These are phyloP conservation scores for Rhinolophus sinicus DNA, from an alignment of 2,113 vertebrate species.

Conservation along the genomic window DNA sequence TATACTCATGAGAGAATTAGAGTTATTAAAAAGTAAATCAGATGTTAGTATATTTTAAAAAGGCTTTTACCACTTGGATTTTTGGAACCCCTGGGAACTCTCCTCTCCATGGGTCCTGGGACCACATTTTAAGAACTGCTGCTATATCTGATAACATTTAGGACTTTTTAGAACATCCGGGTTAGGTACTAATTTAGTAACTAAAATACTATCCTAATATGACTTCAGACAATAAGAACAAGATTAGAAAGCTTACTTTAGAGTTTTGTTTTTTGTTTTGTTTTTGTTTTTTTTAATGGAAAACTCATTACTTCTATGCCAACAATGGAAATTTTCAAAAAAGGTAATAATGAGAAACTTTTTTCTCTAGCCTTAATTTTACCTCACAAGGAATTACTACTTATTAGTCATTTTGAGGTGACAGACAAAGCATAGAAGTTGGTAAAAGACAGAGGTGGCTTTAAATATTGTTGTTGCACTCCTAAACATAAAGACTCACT, in stretches of 20 bases:
- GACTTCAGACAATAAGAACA: not conserved
- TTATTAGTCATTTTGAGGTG: not conserved
- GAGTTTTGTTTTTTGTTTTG: not conserved
- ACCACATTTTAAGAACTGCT: not conserved
- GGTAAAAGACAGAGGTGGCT: not conserved
- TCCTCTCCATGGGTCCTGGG: not conserved
- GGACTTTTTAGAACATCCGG: not conserved
- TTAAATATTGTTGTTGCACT: not conserved
- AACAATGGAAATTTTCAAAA: not conserved
- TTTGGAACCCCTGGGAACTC: not conserved
- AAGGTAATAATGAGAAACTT: not conserved
- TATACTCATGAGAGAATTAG: not conserved
- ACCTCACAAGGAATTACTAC: not conserved
- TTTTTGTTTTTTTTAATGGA: not conserved
- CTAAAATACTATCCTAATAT: not conserved
- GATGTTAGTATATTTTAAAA: not conserved
- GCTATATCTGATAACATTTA: not conserved
- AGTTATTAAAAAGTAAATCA: not conserved
- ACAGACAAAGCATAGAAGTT: not conserved
- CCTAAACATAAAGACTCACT: not conserved
- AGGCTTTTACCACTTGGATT: not conserved
- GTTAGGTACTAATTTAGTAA: conserved; percentile 16
- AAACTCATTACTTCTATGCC: not conserved
- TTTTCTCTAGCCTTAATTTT: not conserved
- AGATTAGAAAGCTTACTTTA: not conserved